Evolutionary conservation across 2,797 vertebrate species (phyloP).

Genomic region (Sphenodon punctatus): DNA sequence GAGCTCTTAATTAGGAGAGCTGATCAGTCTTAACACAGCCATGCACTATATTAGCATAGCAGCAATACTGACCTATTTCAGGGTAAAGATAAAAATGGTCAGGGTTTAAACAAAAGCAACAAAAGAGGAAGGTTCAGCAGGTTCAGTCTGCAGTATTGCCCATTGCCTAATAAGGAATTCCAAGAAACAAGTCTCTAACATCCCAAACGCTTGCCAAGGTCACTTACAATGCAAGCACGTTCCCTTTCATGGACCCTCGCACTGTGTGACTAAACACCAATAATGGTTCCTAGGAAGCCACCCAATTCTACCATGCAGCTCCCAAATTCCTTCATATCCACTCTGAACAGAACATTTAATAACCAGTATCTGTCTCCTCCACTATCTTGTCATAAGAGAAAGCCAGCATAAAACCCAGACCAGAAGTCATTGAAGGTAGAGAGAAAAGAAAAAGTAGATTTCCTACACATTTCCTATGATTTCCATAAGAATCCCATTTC

Average conservation of each 20-base stretch:
- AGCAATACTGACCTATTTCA: not conserved
- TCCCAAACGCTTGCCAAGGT: not conserved
- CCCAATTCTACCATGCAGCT: not conserved
- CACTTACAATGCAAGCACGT: not conserved
- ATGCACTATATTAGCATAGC: not conserved
- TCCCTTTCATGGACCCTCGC: accelerated
- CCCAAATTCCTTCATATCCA: not conserved
- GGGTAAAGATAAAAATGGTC: not conserved
- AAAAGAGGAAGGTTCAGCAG: not conserved
- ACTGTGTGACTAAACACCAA: not conserved
- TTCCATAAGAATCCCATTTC: accelerated
- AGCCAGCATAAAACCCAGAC: accelerated
- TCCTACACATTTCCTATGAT: not conserved
- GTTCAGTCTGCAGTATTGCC: not conserved
- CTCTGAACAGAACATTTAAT: not conserved
- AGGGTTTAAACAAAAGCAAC: not conserved
- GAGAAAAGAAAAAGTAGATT: not conserved
- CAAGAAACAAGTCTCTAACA: not conserved
- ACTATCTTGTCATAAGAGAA: not conserved
- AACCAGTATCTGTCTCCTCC: not conserved
- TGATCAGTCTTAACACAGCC: not conserved
- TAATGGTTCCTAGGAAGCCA: not conserved
- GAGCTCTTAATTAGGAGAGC: not conserved
- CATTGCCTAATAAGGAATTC: not conserved
- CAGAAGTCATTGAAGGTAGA: not conserved